Percentiles rank a stretch among this genome's conserved stretches.
Conservation (phyloP, 2,888 invertebrate species). For the Stictocephala bisonia region DNA sequence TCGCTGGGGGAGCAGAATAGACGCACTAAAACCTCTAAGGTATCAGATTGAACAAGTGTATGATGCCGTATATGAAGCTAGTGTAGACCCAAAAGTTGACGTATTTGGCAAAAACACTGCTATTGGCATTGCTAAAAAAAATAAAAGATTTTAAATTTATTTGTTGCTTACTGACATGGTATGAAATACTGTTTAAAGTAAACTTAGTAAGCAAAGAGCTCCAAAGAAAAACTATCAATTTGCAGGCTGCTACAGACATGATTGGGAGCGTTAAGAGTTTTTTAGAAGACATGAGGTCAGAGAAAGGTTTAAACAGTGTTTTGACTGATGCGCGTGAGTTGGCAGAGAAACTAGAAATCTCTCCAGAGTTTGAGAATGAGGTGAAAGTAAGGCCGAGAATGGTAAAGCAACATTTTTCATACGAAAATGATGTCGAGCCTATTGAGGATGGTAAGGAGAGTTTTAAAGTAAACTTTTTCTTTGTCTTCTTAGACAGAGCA, state of each 20-base stretch:
- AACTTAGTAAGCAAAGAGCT: slow-evolving; percentile 3
- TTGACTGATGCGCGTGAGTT: not conserved
- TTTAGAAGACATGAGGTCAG: not conserved
- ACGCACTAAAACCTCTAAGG: slow-evolving; percentile 3
- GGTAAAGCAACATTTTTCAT: too few relatives aligned
- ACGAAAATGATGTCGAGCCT: too few relatives aligned
- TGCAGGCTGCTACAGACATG: not conserved
- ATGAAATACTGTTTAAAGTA: not conserved
- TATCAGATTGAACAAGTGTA: slow-evolving; percentile 4
- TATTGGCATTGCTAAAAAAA: not conserved
- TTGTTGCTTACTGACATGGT: slow-evolving; percentile 16
- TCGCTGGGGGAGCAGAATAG: slow-evolving; percentile 30
- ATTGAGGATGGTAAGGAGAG: too few relatives aligned
- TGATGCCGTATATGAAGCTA: slow-evolving; percentile 10
- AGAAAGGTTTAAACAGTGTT: not conserved
- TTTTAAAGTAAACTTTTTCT: too few relatives aligned
- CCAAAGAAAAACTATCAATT: not conserved
- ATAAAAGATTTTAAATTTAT: not conserved
- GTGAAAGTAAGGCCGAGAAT: too few relatives aligned
- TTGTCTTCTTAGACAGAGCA: too few relatives aligned
- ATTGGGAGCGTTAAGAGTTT: not conserved
- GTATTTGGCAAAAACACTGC: not conserved
- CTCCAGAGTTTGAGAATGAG: too few relatives aligned
- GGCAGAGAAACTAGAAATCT: too few relatives aligned
- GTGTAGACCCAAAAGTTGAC: slow-evolving; percentile 5